A percentile compares a stretch with the other conserved stretches of the same genome.
Conservation (phyloP, 2,888 invertebrate species). For the Abscondita cerata region DNA sequence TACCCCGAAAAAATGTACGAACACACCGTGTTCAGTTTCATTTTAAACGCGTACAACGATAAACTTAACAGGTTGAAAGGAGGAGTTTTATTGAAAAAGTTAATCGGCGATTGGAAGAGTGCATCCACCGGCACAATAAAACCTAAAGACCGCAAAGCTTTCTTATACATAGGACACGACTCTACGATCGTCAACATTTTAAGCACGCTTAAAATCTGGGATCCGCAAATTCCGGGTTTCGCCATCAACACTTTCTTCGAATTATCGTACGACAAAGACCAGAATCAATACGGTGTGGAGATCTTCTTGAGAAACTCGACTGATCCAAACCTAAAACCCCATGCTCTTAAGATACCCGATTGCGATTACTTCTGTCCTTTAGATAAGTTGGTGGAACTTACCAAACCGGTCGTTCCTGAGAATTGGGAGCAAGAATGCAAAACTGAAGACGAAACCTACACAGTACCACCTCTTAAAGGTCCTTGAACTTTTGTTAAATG, state of each 20-base stretch:
- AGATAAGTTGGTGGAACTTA: conserved; percentile 62
- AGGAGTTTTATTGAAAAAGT: conserved; percentile 68
- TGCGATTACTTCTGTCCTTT: conserved; percentile 69
- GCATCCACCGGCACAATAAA: conserved; percentile 58
- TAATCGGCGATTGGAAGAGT: conserved; percentile 66
- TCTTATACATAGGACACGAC: conserved; percentile 76
- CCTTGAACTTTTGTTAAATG: conserved; percentile 54
- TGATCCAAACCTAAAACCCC: conserved; percentile 48
- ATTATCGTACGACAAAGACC: conserved; percentile 62
- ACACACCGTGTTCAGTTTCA: conserved; percentile 64
- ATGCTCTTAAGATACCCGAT: conserved; percentile 66
- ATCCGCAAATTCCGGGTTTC: conserved; percentile 70
- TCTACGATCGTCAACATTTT: conserved; percentile 73
- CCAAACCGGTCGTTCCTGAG: conserved; percentile 61
- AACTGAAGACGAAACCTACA: conserved; percentile 62
- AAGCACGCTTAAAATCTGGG: conserved; percentile 69
- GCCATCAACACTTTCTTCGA: conserved; percentile 70
- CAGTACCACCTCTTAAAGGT: conserved; percentile 61
- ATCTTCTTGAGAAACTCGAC: conserved; percentile 58
- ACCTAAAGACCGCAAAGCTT: conserved; percentile 61
- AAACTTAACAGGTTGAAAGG: conserved; percentile 68
- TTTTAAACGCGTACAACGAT: conserved; percentile 66
- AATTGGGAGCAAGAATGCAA: conserved; percentile 63
- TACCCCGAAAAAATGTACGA: conserved; percentile 66
- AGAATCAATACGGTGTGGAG: conserved; percentile 62